Percentiles rank a stretch among this genome's conserved stretches.
Conservation (phyloP, 2,888 invertebrate species). For the Eupithecia inturbata region DNA sequence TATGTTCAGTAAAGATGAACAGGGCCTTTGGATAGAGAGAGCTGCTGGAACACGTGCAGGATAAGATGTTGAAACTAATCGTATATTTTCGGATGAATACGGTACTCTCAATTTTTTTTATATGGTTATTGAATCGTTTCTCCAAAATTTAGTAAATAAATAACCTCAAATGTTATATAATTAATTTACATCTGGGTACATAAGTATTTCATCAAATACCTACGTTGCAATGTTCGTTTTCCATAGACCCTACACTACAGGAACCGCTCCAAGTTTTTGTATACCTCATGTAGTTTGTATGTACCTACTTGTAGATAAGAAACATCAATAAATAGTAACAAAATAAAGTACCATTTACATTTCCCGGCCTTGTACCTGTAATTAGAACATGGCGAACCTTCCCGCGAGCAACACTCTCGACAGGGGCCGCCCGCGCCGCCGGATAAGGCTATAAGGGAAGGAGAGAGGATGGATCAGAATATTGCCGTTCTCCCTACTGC, state of each 20-base stretch:
- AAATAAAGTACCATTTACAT: conserved; percentile 25
- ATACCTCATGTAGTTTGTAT: not conserved
- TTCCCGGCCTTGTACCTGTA: conserved; percentile 20
- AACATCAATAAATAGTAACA: conserved; percentile 19
- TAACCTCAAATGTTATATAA: not conserved
- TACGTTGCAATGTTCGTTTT: not conserved
- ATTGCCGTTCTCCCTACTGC: not conserved
- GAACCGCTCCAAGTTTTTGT: not conserved
- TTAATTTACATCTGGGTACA: not conserved
- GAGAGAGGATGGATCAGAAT: not conserved
- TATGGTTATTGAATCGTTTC: not conserved
- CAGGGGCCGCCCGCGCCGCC: too few species aligned
- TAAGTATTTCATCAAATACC: not conserved
- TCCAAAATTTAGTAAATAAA: too few species aligned
- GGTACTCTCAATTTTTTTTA: too few species aligned
- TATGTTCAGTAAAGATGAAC: not conserved
- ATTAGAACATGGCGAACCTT: conserved; percentile 27
- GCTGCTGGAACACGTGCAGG: not conserved
- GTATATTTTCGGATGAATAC: not conserved
- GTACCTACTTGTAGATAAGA: not conserved
- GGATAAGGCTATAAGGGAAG: too few species aligned
- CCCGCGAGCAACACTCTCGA: conserved; percentile 26
- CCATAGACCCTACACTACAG: not conserved
- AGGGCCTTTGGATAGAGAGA: not conserved
- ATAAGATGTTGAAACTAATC: not conserved